A percentile compares a stretch with the other conserved stretches of the same genome.
Evolutionary conservation across 2,797 vertebrate genomes (phyloP).

Genomic region (Chiroxiphia lanceolata): DNA sequence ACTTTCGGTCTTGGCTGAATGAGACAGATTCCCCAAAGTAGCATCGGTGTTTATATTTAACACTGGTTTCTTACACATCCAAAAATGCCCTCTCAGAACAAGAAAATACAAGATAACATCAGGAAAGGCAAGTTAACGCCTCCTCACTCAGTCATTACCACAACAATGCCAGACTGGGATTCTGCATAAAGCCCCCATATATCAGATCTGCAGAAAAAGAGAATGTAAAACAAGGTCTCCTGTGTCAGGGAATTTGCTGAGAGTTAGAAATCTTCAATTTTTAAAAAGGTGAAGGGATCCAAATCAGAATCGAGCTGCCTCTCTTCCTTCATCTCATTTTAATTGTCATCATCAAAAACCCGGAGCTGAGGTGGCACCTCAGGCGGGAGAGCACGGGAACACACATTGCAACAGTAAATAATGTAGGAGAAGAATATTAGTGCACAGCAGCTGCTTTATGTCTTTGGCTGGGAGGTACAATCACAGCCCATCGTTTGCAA

Average conservation of each 20-base stretch:
- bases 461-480: neutral
- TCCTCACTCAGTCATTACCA: neutral
- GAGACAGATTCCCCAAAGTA: neutral
- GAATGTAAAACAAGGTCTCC: conserved; percentile 7
- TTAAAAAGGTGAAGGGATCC: conserved; percentile 16
- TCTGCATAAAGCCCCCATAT: neutral
- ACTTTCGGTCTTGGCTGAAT: neutral
- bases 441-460: neutral
- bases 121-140: neutral
- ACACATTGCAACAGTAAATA: neutral
- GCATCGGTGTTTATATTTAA: conserved; percentile 9
- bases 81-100: conserved; percentile 14
- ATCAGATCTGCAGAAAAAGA: neutral
- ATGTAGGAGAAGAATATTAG: neutral
- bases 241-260: neutral
- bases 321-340: neutral
- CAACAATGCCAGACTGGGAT: neutral
- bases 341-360: neutral
- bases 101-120: conserved; percentile 6
- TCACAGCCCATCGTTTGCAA: neutral
- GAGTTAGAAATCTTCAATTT: conserved; percentile 25
- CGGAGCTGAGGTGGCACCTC: neutral
- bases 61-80: neutral
- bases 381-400: neutral
- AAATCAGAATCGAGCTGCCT: neutral